Base-by-base conservation (phyloP, 2,113 vertebrate genomes). In the Cygnus atratus region DNA sequence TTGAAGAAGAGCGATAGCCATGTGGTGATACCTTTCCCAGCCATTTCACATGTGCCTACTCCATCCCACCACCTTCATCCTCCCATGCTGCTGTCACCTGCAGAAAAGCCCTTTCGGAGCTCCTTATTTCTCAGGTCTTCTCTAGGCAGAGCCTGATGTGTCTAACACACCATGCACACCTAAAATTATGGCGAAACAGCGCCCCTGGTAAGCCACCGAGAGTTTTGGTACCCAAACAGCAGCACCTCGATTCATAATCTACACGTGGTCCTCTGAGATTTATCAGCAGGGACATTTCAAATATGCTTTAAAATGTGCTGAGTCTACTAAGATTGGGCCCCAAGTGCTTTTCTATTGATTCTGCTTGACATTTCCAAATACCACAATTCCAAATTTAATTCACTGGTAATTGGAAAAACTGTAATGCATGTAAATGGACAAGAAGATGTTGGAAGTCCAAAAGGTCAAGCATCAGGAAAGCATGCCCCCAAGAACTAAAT, bases 321-420 rank as follows among this genome's bases (percentile, higher is more conserved):
- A 94, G 93, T 96, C 95, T 95, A 95, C 94, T 95, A 97, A 93
- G 93, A 96, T 72, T 83, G 87, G 94, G 91, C 82, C 95, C 93
- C 94, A 94, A 95, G 94, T 95, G 95, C 86, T 97, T 95, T 97
- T 95, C 93, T 96, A 97, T 97, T 96, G 97, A 98, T 97, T 95
- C 93, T 96, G 83, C 88, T 90, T 97, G 97, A 97, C 96, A 96
- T 97, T 97, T 97, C 94, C 96, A 97, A 97, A 97, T 97, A 97
- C 92, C 96, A 97, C 95, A 97, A 97, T 96, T 97, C 95, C 95
- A 97, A 96, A 97, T 97, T 95, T 97, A 97, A 96, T 97, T 96
- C 93, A 88, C 90, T 96, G 96, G 95, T 96, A 96, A 97, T 95
- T 97, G 97, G 96, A 91, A 94, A 96, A 97, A 96, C 91, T 95